Conservation (phyloP, 2,797 vertebrate genomes). For the Lindbergichthys nudifrons region DNA sequence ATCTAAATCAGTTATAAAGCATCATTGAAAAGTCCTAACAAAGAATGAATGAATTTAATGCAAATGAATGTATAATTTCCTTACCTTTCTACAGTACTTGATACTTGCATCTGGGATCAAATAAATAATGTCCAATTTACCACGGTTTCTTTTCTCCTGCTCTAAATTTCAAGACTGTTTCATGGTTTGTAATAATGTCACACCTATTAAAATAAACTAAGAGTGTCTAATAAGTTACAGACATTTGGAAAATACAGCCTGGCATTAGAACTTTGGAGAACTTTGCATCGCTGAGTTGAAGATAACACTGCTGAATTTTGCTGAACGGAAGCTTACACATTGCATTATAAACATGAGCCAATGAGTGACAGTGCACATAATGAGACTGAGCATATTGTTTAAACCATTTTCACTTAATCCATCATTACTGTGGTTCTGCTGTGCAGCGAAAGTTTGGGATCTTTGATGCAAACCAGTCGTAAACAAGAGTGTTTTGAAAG, state of each 20-base stretch:
- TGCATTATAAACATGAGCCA: conserved; percentile 28
- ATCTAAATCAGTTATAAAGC: conserved; percentile 3
- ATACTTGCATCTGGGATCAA: not conserved
- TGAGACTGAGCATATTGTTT: conserved; percentile 38
- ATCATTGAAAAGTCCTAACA: conserved; percentile 2
- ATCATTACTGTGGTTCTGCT: conserved; percentile 32
- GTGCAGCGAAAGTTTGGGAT: conserved; percentile 4
- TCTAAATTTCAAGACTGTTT: not conserved
- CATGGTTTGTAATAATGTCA: not conserved
- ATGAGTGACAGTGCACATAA: conserved; percentile 45
- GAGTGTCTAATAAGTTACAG: not conserved
- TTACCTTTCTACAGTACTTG: not conserved
- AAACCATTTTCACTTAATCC: conserved; percentile 40
- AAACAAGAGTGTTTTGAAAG: conserved; percentile 42
- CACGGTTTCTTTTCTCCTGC: not conserved
- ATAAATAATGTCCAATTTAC: no score
- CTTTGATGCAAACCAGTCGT: conserved; percentile 42
- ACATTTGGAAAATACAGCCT: not conserved
- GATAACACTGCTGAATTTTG: conserved; percentile 2
- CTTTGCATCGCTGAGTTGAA: conserved; percentile 3
- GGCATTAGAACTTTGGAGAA: conserved; percentile 6
- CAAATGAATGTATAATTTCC: not conserved
- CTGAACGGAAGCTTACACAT: conserved; percentile 9
- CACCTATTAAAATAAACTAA: not conserved
- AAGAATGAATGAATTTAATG: not conserved